A percentile compares a stretch with the other conserved stretches of the same genome.
phyloP scores from a whole-genome alignment of 2,797 vertebrate species.

The Ctenopoma kingsleyae region DNA sequence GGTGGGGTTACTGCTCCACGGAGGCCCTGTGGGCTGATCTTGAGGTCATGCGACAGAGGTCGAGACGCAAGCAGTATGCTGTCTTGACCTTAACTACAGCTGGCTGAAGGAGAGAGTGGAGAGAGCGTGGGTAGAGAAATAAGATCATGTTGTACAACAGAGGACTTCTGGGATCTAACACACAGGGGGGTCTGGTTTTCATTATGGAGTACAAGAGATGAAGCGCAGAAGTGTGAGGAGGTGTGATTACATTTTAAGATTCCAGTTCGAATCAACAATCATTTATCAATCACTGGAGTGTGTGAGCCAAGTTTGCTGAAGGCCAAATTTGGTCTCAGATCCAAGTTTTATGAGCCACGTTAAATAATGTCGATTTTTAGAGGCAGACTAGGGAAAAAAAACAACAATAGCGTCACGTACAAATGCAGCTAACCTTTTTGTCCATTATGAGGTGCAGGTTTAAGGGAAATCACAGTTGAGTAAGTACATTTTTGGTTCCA shows the following conservation, averaged over 20 bases:
- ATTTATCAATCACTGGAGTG: neutral
- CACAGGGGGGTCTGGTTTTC: neutral
- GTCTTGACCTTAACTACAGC: constrained; percentile 79
- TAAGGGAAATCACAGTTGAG: neutral
- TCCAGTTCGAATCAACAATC: constrained; percentile 18
- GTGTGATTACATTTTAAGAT: constrained; percentile 25
- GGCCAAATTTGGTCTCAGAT: constrained; percentile 27
- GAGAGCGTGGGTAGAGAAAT: neutral
- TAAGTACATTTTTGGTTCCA: neutral
- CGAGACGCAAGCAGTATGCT: constrained; percentile 60
- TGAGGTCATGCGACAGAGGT: constrained; percentile 68
- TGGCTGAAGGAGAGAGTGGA: constrained; percentile 60
- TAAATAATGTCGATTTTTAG: neutral
- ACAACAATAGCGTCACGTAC: neutral
- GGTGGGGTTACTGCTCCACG: neutral
- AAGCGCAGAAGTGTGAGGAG: neutral
- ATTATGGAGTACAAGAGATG: neutral
- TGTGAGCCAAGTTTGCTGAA: neutral
- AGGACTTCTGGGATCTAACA: neutral
- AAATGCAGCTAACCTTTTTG: neutral
- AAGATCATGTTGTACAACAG: neutral
- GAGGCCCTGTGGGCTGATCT: constrained; percentile 51
- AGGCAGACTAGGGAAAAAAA: neutral
- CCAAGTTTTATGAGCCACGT: neutral
- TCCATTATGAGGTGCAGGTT: neutral